These are phyloP conservation scores for Drosophila tristis DNA, from an alignment of 1,140 invertebrate species.

Conservation along the genomic window DNA sequence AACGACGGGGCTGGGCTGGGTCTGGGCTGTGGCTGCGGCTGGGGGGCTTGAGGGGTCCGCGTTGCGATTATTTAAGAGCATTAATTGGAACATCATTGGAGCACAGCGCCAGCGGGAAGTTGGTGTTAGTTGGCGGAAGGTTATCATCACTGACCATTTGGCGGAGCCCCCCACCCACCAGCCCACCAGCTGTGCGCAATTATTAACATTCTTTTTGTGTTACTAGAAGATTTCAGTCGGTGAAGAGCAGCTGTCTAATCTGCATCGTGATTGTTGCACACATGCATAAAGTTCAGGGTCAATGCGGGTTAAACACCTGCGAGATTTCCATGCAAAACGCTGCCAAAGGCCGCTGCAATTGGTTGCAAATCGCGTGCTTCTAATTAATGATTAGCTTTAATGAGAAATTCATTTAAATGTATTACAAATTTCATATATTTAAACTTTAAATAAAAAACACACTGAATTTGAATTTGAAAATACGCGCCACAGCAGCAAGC, in stretches of 20 bases:
- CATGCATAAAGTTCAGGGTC: slow-evolving; percentile 63
- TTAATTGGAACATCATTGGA: slow-evolving; percentile 73
- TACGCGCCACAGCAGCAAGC: background rate
- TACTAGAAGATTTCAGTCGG: slow-evolving; percentile 29
- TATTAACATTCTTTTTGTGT: slow-evolving; percentile 23
- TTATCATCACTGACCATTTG: slow-evolving; percentile 1
- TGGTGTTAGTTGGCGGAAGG: slow-evolving; percentile 18
- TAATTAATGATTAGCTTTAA: slow-evolving; percentile 27
- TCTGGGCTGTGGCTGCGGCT: background rate
- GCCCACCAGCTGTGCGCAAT: slow-evolving; percentile 22
- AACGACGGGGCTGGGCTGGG: slow-evolving; percentile 37
- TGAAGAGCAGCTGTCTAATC: slow-evolving; percentile 41
- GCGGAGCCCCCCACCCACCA: background rate
- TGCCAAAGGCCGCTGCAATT: slow-evolving; percentile 14
- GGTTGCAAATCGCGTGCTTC: slow-evolving; percentile 22
- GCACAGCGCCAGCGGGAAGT: slow-evolving; percentile 43
- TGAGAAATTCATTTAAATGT: background rate
- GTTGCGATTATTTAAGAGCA: slow-evolving; percentile 58
- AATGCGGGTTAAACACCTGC: slow-evolving; percentile 59
- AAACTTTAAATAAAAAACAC: background rate
- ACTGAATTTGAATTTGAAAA: slow-evolving; percentile 11
- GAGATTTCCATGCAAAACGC: slow-evolving; percentile 14
- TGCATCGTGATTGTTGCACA: slow-evolving; percentile 43
- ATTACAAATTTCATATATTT: background rate
- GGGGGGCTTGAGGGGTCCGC: slow-evolving; percentile 4